Evolutionary conservation across 2,888 invertebrate species (phyloP).

Genomic region (Allolobophora icterica): DNA sequence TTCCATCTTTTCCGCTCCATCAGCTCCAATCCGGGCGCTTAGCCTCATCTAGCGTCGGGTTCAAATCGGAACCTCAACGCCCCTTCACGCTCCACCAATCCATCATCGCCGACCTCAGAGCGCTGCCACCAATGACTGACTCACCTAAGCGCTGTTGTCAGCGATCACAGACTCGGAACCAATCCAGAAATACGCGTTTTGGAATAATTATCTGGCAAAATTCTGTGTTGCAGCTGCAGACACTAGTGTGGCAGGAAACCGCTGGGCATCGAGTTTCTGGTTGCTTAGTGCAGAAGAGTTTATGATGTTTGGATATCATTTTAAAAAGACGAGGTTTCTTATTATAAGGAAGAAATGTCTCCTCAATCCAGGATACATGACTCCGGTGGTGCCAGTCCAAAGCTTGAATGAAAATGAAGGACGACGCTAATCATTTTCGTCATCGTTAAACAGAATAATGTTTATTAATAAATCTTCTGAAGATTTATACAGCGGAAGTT

Average conservation of each 20-base stretch:
- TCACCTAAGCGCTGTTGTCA: not conserved
- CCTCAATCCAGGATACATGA: no score
- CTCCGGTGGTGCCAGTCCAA: no score
- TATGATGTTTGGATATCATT: not conserved
- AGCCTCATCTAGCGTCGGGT: not conserved
- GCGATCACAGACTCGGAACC: not conserved
- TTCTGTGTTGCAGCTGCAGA: not conserved
- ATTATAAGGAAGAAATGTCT: no score
- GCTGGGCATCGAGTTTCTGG: not conserved
- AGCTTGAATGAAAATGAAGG: no score
- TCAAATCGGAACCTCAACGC: not conserved
- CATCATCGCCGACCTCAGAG: not conserved
- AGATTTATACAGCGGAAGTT: no score
- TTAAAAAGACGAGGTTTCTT: not conserved
- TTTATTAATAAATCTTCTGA: no score
- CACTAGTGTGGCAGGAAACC: not conserved
- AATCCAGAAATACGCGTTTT: not conserved
- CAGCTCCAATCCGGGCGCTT: not conserved
- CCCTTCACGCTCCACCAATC: not conserved
- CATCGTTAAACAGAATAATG: no score
- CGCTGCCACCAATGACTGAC: not conserved
- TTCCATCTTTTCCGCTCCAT: constrained; percentile 6
- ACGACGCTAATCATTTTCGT: no score
- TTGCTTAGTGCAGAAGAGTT: not conserved
- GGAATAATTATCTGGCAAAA: not conserved